Conservation (phyloP, 1,140 invertebrate species). For the Neocloeon triangulifer region DNA sequence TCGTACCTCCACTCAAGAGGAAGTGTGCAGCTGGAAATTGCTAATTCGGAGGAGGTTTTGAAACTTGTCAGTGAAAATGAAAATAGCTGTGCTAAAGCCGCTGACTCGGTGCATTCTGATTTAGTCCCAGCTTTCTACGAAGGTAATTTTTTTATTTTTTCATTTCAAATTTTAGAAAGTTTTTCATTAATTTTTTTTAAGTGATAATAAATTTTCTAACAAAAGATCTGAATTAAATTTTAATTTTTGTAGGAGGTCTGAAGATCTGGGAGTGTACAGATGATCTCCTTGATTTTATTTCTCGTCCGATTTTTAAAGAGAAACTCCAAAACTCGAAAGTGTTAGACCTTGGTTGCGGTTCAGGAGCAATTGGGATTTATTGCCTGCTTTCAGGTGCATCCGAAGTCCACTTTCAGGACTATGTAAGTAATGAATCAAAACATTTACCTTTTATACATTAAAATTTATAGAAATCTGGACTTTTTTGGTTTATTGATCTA, state of each 20-base stretch:
- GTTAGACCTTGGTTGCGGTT: constrained; percentile 70
- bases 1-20: too few relatives aligned
- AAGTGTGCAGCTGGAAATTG: constrained; percentile 24
- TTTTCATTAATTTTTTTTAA: constrained; percentile 6
- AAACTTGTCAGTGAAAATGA: constrained; percentile 16
- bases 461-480: background rate
- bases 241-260: constrained; percentile 40
- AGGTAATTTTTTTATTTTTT: constrained; percentile 20
- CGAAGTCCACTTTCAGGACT: constrained; percentile 69
- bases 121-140: constrained; percentile 45
- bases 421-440: constrained; percentile 32
- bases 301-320: constrained; percentile 16
- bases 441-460: background rate
- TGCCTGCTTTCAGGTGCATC: constrained; percentile 33
- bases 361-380: constrained; percentile 56
- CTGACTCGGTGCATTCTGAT: constrained; percentile 45
- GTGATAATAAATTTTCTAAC: constrained; percentile 8
- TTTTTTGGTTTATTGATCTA: background rate
- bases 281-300: constrained; percentile 43
- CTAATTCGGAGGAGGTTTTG: constrained; percentile 17
- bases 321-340: constrained; percentile 27
- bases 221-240: constrained; percentile 8
- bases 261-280: constrained; percentile 78
- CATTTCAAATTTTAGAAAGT: constrained; percentile 8
- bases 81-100: constrained; percentile 21